Percentiles rank a stretch among this genome's conserved stretches.
These are phyloP conservation scores for Diarsia rubi DNA, from an alignment of 2,888 invertebrate genomes.

Conservation along the genomic window DNA sequence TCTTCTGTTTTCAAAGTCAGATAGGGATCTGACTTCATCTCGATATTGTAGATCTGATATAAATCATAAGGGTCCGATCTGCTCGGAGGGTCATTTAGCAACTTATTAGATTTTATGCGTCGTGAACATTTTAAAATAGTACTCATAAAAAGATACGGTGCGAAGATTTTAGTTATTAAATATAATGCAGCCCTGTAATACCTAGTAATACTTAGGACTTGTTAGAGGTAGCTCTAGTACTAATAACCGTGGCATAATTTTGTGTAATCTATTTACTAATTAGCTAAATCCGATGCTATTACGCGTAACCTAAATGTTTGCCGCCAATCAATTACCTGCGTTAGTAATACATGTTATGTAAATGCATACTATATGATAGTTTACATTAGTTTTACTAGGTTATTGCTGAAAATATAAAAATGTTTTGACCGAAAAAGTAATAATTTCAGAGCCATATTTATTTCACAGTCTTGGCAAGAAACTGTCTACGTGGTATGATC, in stretches of 20 bases:
- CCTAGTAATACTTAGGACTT: neutral
- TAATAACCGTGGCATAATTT: neutral
- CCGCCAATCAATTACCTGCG: slow-evolving; percentile 27
- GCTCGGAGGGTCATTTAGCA: slow-evolving; percentile 30
- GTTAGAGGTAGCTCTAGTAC: neutral
- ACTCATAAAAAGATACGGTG: slow-evolving; percentile 17
- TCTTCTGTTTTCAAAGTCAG: neutral
- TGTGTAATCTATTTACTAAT: slow-evolving; percentile 19
- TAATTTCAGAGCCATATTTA: neutral
- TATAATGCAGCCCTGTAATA: neutral
- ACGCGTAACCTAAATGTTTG: slow-evolving; percentile 16
- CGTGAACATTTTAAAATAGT: slow-evolving; percentile 31
- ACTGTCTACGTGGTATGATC: neutral
- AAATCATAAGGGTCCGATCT: slow-evolving; percentile 49
- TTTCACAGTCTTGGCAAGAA: neutral
- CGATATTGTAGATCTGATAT: slow-evolving; percentile 40
- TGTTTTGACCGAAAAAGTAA: neutral
- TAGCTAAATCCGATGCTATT: slow-evolving; percentile 13
- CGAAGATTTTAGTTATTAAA: slow-evolving; percentile 35
- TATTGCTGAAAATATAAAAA: neutral
- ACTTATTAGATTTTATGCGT: slow-evolving; percentile 49
- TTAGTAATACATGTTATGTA: slow-evolving; percentile 13
- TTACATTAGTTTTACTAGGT: neutral
- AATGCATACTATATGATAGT: neutral
- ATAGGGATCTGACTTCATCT: neutral